Percentiles rank a stretch among this genome's conserved stretches.
Conservation (phyloP, 1,140 invertebrate genomes). For the Nylanderia fulva region DNA sequence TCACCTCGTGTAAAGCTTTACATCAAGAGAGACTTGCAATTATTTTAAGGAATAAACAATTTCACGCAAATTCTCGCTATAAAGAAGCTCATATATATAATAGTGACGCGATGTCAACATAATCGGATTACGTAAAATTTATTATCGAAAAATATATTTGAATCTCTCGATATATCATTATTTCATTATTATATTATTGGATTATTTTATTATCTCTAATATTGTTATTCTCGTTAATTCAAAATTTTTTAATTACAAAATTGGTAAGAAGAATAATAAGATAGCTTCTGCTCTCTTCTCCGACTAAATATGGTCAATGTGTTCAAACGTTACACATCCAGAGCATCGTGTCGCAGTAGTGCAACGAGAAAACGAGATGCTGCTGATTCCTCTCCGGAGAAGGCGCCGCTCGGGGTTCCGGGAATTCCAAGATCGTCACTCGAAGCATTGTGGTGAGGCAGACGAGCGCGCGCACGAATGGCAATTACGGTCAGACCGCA, state of each 20-base stretch:
- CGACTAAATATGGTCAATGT: not conserved
- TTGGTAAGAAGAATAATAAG: not conserved
- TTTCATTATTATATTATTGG: too few relatives aligned
- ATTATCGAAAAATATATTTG: not conserved
- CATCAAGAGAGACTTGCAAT: constrained; percentile 22
- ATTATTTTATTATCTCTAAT: too few relatives aligned
- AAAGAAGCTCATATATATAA: not conserved
- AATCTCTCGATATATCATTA: too few relatives aligned
- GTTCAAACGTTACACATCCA: constrained; percentile 8
- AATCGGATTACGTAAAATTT: not conserved
- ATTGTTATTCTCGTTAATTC: too few relatives aligned
- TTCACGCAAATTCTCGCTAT: not conserved
- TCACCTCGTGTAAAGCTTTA: not conserved
- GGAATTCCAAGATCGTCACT: constrained; percentile 70
- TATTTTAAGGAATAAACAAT: not conserved
- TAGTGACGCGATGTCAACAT: too few relatives aligned
- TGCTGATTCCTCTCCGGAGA: constrained; percentile 73
- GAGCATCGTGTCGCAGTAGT: constrained; percentile 10
- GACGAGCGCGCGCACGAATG: constrained; percentile 27
- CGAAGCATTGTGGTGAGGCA: constrained; percentile 53
- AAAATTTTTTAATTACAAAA: not conserved
- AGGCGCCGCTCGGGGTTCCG: constrained; percentile 73
- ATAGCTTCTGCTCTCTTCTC: not conserved
- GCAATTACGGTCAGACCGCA: constrained; percentile 67
- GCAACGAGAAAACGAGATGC: constrained; percentile 16